Percentiles rank a stretch among this genome's conserved stretches.
These are phyloP conservation scores for Drosophila santomea DNA, from an alignment of 1,140 invertebrate species.

Conservation along the genomic window DNA sequence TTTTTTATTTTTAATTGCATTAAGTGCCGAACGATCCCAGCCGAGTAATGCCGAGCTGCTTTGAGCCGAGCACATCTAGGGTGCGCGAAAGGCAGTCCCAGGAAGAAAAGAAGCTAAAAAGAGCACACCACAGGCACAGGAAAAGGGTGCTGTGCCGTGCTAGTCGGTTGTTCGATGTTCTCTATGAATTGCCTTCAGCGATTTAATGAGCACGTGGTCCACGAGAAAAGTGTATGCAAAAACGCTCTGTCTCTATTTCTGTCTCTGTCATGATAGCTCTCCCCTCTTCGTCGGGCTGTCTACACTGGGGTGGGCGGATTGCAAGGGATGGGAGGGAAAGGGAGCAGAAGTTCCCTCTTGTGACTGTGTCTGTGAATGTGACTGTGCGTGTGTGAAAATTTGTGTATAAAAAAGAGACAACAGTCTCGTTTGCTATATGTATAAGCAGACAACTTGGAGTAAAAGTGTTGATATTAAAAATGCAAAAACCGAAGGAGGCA, in stretches of 20 bases:
- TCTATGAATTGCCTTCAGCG: constrained; percentile 51
- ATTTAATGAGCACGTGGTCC: constrained; percentile 75
- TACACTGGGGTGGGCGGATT: neutral
- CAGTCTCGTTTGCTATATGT: constrained; percentile 58
- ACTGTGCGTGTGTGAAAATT: constrained; percentile 12
- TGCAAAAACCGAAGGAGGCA: constrained; percentile 70
- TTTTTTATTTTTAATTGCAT: constrained; percentile 51
- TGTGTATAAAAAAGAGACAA: constrained; percentile 74
- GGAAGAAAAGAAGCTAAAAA: constrained; percentile 2
- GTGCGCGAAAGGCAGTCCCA: constrained; percentile 12
- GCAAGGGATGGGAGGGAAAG: constrained; percentile 9
- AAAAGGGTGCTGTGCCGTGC: constrained; percentile 25
- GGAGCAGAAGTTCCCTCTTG: constrained; percentile 6
- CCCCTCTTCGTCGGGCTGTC: constrained; percentile 9
- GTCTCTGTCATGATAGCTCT: constrained; percentile 20
- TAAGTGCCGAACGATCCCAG: constrained; percentile 9
- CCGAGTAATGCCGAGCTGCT: constrained; percentile 15
- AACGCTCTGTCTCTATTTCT: constrained; percentile 23
- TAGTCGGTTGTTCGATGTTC: constrained; percentile 16
- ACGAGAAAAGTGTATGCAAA: constrained; percentile 62
- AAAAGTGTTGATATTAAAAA: constrained; percentile 81
- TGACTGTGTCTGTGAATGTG: constrained; percentile 12
- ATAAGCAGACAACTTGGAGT: constrained; percentile 57
- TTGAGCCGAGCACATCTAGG: neutral
- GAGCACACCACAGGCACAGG: constrained; percentile 2